A percentile compares a stretch with the other conserved stretches of the same genome.
Conservation (phyloP, 2,888 invertebrate species). For the Atrina japonica region DNA sequence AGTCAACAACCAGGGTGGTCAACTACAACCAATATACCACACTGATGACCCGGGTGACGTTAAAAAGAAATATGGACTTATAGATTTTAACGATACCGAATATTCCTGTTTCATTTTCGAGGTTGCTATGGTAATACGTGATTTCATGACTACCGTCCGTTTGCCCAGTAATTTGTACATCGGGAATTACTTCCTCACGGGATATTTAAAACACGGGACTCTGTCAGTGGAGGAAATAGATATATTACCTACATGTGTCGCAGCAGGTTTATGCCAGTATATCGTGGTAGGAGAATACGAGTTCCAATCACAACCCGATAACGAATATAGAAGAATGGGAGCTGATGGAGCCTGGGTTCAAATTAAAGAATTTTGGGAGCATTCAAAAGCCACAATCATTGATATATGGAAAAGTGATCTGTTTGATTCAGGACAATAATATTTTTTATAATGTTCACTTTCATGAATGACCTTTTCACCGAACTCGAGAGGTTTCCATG, state of each 20-base stretch:
- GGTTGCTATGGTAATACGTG: slow-evolving; percentile 36
- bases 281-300: slow-evolving; percentile 34
- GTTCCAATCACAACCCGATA: slow-evolving; percentile 31
- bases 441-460: too few species aligned
- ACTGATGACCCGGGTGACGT: neutral
- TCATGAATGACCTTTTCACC: too few species aligned
- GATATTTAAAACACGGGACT: slow-evolving; percentile 23
- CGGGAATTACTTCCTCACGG: slow-evolving; percentile 23
- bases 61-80: slow-evolving; percentile 26
- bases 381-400: too few species aligned
- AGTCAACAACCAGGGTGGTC: slow-evolving; percentile 15
- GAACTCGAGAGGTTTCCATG: too few species aligned
- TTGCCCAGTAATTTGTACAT: slow-evolving; percentile 7
- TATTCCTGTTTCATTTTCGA: slow-evolving; percentile 34
- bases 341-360: slow-evolving; percentile 23
- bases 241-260: slow-evolving; percentile 25
- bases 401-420: too few species aligned
- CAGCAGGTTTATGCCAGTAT: slow-evolving; percentile 30
- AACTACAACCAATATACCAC: slow-evolving; percentile 9
- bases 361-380: too few species aligned
- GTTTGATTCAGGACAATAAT: too few species aligned
- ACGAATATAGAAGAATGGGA: slow-evolving; percentile 25
- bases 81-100: slow-evolving; percentile 35
- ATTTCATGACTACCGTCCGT: slow-evolving; percentile 22
- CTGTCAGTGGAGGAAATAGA: slow-evolving; percentile 19